Conservation (phyloP, 2,888 invertebrate genomes). For the Pecten maximus region DNA sequence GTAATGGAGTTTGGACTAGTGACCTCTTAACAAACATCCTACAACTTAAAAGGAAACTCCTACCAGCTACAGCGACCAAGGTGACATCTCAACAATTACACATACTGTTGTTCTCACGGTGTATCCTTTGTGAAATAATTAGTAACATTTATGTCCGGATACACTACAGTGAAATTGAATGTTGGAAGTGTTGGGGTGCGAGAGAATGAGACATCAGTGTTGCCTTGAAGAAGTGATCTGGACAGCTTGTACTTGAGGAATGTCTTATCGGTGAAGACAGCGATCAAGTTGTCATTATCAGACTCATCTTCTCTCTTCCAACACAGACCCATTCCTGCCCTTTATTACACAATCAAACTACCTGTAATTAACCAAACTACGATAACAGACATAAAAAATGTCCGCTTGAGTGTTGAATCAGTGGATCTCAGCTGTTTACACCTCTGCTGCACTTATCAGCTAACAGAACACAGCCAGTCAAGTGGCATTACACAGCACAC, state of each 20-base stretch:
- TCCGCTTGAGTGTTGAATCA: conserved; percentile 9
- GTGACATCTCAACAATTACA: too few relatives aligned
- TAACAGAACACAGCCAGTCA: neutral
- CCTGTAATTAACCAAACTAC: conserved; percentile 10
- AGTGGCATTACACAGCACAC: neutral
- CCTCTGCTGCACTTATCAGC: conserved; percentile 8
- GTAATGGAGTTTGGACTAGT: too few relatives aligned
- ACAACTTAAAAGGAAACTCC: too few relatives aligned
- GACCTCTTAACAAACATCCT: too few relatives aligned
- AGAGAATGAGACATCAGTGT: neutral
- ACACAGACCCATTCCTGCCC: neutral
- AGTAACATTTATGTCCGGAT: neutral
- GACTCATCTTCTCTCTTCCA: neutral
- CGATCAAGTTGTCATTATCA: neutral
- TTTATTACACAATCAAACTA: conserved; percentile 34
- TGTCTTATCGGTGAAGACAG: conserved; percentile 1
- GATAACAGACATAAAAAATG: conserved; percentile 27
- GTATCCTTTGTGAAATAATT: too few relatives aligned
- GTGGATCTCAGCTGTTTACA: neutral
- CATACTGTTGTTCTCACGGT: too few relatives aligned
- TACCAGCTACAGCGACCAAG: too few relatives aligned
- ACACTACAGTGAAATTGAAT: neutral
- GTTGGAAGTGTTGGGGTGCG: neutral
- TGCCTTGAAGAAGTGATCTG: neutral
- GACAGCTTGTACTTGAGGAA: conserved; percentile 12